Conservation (phyloP, 2,797 vertebrate species). For the Pempheris klunzingeri region DNA sequence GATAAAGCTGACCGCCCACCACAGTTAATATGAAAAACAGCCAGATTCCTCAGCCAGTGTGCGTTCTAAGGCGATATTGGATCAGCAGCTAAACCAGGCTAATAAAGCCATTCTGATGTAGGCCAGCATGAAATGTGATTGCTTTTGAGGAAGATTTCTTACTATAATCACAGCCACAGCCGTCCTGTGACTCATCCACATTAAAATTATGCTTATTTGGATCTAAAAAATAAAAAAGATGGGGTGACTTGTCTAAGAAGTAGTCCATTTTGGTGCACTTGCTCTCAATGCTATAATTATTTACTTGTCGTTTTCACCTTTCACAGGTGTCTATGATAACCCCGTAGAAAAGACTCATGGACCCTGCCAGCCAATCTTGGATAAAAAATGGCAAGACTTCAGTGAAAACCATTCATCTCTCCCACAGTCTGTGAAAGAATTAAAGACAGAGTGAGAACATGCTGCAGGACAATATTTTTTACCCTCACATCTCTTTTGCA, state of each 20-base stretch:
- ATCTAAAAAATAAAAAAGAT: conserved; percentile 7
- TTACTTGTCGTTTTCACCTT: conserved; percentile 14
- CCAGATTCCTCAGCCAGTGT: conserved; percentile 17
- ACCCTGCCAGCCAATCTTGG: conserved; percentile 4
- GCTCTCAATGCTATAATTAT: neutral
- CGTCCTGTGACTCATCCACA: conserved; percentile 21
- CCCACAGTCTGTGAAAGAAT: conserved; percentile 18
- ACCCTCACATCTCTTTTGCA: conserved; percentile 47
- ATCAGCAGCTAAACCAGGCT: conserved; percentile 47
- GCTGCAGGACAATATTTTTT: conserved; percentile 48
- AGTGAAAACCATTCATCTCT: conserved; percentile 41
- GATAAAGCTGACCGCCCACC: conserved; percentile 65
- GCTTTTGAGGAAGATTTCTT: conserved; percentile 35
- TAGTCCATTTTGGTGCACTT: neutral
- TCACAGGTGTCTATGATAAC: conserved; percentile 13
- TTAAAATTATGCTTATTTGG: neutral
- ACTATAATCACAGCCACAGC: conserved; percentile 22
- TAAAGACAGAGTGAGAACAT: conserved; percentile 41
- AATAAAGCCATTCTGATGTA: conserved; percentile 55
- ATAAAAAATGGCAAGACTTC: conserved; percentile 3
- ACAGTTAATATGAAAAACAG: conserved; percentile 64
- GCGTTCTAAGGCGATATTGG: conserved; percentile 28
- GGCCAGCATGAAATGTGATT: conserved; percentile 58
- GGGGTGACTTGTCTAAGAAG: conserved; percentile 1
- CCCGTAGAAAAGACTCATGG: conserved; percentile 11